These are phyloP conservation scores for Colletes gigas DNA, from an alignment of 1,140 invertebrate species.

Conservation along the genomic window DNA sequence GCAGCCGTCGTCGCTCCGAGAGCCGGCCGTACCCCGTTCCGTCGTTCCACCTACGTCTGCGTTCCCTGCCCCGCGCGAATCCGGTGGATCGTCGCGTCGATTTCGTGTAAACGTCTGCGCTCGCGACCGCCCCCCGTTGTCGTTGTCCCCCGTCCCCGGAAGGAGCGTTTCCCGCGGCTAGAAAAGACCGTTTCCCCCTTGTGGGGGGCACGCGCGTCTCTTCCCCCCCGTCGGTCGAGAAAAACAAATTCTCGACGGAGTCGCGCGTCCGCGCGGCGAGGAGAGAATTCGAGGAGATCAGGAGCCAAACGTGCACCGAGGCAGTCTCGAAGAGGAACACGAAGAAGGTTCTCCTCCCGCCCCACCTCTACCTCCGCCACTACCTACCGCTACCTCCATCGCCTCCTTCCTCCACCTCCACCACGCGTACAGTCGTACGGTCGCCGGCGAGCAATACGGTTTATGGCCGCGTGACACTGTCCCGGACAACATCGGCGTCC, in stretches of 20 bases:
- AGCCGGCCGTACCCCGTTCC: background rate
- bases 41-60: background rate
- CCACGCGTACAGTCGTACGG: conserved; percentile 64
- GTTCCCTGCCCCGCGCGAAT: background rate
- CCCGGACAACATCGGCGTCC: conserved; percentile 56
- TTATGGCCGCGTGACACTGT: conserved; percentile 61
- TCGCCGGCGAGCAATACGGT: conserved; percentile 68
- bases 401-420: conserved; percentile 59
- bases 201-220: background rate
- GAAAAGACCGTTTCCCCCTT: no score
- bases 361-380: conserved; percentile 27
- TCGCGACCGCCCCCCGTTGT: background rate
- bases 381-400: conserved; percentile 37
- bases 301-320: conserved; percentile 36
- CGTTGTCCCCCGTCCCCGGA: background rate
- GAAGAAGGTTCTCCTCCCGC: conserved; percentile 51
- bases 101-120: no score
- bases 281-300: conserved; percentile 47
- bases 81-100: background rate
- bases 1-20: conserved; percentile 23
- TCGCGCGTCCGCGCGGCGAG: background rate
- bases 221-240: background rate
- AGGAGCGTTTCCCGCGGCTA: conserved; percentile 8
- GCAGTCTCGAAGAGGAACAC: conserved; percentile 60
- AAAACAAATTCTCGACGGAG: conserved; percentile 9